Evolutionary conservation across 2,888 invertebrate genomes (phyloP), one percentile per base, ranked within the genome.

Genomic region (Hoplodrina blanda): DNA sequence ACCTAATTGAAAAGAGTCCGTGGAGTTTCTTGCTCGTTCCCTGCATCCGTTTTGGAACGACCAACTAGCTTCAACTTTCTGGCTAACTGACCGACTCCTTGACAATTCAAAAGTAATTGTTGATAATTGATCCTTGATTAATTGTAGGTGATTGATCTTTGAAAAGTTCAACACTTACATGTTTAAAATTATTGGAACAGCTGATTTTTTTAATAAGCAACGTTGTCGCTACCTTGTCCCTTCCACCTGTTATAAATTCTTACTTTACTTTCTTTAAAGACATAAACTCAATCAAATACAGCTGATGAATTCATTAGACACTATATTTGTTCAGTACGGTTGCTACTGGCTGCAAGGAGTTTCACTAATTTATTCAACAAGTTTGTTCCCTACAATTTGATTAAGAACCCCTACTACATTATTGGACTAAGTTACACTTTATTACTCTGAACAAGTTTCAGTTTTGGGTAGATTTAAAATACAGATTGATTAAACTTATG

Each of bases 311-410:
- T 72, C 68, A 56, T 37, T 19, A 56, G 63, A 67, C 66, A 49
- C 71, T 78, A 61, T 80, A 61, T 82, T 78, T 75, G 70, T 72
- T 63, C 49, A 69, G 77, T 50, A 77, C 70, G 54, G 74, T 75
- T 75, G 63, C 74, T 19, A 80, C 80, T 85, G 67, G 49, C 60
- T 78, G 70, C 67, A 82, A 70, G 76, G 81, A 82, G 75, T 82
- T 85, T 54, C 37, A 19, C 55, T 82, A 85, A 88, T 85, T 85
- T 88, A 87, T 88, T 83, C 85, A 63, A 65, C 59, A 81, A 88
- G 76, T 84, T 86, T 73, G 72, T 62, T 64, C 20, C 64, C 66
- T 69, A 54, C 59, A 66, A 74, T 77, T 83, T 76, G 68, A 85
- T 83, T 76, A 71, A 56, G 62, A n/a, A 61, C 60, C 52, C 55